Evolutionary conservation across 2,113 vertebrate genomes (phyloP).

Genomic region (Ceyx melanurus): DNA sequence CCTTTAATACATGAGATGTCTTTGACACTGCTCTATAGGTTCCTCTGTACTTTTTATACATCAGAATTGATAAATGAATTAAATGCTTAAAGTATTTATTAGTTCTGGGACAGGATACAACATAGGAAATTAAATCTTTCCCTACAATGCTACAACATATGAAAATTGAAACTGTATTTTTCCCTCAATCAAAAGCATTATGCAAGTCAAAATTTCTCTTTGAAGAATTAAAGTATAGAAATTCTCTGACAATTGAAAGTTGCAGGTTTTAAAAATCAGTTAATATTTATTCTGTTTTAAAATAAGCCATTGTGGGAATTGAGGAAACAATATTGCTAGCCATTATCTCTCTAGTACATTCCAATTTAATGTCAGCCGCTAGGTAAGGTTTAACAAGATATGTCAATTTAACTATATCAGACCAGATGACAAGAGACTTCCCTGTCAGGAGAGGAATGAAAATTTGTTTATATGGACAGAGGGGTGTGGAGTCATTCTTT

Average conservation of each 20-base stretch:
- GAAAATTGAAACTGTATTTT: slow-evolving; percentile 38
- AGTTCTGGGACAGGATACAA: slow-evolving; percentile 7
- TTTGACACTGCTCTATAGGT: slow-evolving; percentile 10
- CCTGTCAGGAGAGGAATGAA: slow-evolving; percentile 12
- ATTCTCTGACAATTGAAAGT: neutral
- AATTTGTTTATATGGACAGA: neutral
- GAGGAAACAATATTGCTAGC: slow-evolving; percentile 2
- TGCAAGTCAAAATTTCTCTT: slow-evolving; percentile 4
- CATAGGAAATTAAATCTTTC: slow-evolving; percentile 31
- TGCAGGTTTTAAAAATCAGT: slow-evolving; percentile 28
- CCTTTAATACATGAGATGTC: neutral
- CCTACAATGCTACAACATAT: neutral
- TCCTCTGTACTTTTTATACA: slow-evolving; percentile 7
- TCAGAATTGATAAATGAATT: slow-evolving; percentile 53
- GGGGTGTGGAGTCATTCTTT: neutral
- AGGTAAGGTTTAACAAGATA: slow-evolving; percentile 54
- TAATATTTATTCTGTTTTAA: slow-evolving; percentile 41
- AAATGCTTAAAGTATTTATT: slow-evolving; percentile 69
- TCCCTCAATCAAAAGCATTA: neutral
- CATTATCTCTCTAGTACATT: slow-evolving; percentile 30
- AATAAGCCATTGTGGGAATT: neutral
- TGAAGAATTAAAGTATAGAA: slow-evolving; percentile 55
- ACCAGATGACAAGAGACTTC: slow-evolving; percentile 12
- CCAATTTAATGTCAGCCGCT: slow-evolving; percentile 14
- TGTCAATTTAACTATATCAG: slow-evolving; percentile 8